Evolutionary conservation across 2,113 vertebrate genomes (phyloP).

Genomic region (Ia io): DNA sequence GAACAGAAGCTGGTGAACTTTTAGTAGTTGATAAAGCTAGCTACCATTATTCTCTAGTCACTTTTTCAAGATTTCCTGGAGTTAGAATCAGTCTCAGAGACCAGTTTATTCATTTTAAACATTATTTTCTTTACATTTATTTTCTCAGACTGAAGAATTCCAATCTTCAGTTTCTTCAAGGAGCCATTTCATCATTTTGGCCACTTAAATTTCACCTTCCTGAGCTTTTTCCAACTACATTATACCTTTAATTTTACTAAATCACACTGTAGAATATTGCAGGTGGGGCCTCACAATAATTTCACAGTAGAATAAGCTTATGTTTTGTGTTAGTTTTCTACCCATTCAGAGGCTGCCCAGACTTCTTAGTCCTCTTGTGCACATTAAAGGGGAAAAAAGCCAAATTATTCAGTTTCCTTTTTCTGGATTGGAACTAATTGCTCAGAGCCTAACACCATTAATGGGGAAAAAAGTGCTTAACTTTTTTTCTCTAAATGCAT

Average conservation of each 20-base stretch:
- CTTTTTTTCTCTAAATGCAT: not conserved
- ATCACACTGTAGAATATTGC: not conserved
- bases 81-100: not conserved
- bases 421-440: not conserved
- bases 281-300: not conserved
- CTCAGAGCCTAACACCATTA: not conserved
- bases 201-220: not conserved
- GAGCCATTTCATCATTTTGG: not conserved
- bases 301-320: constrained; percentile 49
- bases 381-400: not conserved
- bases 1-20: not conserved
- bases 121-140: not conserved
- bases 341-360: not conserved
- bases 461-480: not conserved
- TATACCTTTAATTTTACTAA: constrained; percentile 19
- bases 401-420: not conserved
- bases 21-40: not conserved
- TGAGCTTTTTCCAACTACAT: not conserved
- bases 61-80: constrained; percentile 18
- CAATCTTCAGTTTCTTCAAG: not conserved
- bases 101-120: not conserved
- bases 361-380: not conserved
- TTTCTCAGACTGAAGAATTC: not conserved
- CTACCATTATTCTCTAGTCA: not conserved
- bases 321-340: not conserved